Percentiles rank a stretch among this genome's conserved stretches.
These are phyloP conservation scores for Atherinosoma microstoma DNA, from an alignment of 2,797 vertebrate genomes.

Conservation along the genomic window DNA sequence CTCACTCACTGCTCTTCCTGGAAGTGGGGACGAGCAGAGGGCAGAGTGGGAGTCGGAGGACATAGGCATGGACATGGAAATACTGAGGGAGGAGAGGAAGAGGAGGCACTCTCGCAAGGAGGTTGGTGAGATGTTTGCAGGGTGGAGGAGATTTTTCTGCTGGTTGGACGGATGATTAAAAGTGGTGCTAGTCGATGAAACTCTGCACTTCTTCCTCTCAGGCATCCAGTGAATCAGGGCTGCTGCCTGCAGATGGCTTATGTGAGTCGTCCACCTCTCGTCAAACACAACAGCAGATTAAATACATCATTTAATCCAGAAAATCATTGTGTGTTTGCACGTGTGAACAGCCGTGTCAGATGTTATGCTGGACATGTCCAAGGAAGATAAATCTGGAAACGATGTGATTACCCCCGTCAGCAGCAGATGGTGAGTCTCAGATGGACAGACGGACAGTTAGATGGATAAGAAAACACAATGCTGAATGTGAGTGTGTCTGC, in stretches of 20 bases:
- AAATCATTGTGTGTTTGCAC: slow-evolving; percentile 6
- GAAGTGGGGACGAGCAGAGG: slow-evolving; percentile 24
- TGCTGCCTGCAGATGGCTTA: slow-evolving; percentile 50
- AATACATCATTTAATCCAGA: neutral
- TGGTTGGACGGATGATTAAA: neutral
- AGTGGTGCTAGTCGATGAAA: slow-evolving; percentile 10
- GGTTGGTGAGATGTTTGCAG: slow-evolving; percentile 52
- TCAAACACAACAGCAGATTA: neutral
- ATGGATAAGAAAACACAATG: slow-evolving; percentile 10
- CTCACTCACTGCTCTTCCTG: slow-evolving; percentile 38
- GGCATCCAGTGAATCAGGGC: slow-evolving; percentile 57
- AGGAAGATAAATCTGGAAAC: slow-evolving; percentile 53
- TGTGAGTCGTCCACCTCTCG: slow-evolving; percentile 50
- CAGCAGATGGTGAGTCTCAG: slow-evolving; percentile 68
- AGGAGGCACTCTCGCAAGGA: slow-evolving; percentile 66
- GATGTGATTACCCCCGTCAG: slow-evolving; percentile 47
- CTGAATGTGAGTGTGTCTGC: slow-evolving; percentile 30
- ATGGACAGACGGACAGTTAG: neutral
- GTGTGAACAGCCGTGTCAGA: slow-evolving; percentile 54
- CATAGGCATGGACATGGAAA: slow-evolving; percentile 55
- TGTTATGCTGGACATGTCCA: slow-evolving; percentile 54
- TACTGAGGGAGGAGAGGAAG: slow-evolving; percentile 53
- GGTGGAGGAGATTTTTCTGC: neutral
- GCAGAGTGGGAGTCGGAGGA: slow-evolving; percentile 44
- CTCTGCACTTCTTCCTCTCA: slow-evolving; percentile 27